Evolutionary conservation across 2,797 vertebrate species (phyloP).

Genomic region (Antrozous pallidus): DNA sequence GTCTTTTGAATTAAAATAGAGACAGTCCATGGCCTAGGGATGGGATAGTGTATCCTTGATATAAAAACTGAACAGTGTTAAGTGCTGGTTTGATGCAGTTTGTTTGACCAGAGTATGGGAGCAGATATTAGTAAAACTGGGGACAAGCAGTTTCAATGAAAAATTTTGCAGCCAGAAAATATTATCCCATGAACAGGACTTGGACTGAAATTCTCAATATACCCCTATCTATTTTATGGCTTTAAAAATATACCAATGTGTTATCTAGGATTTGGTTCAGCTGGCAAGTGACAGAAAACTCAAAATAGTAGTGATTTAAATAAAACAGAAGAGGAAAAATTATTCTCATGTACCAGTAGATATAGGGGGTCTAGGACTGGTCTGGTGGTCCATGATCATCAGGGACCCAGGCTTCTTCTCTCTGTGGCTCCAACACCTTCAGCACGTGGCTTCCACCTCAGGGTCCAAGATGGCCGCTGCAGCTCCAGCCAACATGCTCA

Average conservation of each 20-base stretch:
- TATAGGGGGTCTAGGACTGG: background rate
- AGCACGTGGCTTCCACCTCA: background rate
- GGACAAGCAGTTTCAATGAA: background rate
- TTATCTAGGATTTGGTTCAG: background rate
- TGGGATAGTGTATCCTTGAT: background rate
- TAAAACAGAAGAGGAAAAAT: background rate
- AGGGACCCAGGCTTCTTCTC: background rate
- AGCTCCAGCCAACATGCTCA: background rate
- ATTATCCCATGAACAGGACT: background rate
- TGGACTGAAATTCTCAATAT: background rate
- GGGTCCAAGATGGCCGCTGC: background rate
- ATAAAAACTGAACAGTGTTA: background rate
- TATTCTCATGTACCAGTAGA: background rate
- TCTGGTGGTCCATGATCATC: background rate
- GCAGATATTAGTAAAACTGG: background rate
- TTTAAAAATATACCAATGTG: background rate
- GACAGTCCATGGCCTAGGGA: background rate
- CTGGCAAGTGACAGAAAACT: slow-evolving; percentile 23
- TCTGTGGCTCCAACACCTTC: background rate
- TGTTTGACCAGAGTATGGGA: background rate
- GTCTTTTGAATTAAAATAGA: slow-evolving; percentile 22
- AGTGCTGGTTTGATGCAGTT: background rate
- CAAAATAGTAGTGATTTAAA: slow-evolving; percentile 16
- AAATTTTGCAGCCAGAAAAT: slow-evolving; percentile 3
- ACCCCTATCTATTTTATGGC: background rate